Percentiles rank a stretch among this genome's conserved stretches.
Conservation (phyloP, 1,140 invertebrate species). For the Lucilia sericata region DNA sequence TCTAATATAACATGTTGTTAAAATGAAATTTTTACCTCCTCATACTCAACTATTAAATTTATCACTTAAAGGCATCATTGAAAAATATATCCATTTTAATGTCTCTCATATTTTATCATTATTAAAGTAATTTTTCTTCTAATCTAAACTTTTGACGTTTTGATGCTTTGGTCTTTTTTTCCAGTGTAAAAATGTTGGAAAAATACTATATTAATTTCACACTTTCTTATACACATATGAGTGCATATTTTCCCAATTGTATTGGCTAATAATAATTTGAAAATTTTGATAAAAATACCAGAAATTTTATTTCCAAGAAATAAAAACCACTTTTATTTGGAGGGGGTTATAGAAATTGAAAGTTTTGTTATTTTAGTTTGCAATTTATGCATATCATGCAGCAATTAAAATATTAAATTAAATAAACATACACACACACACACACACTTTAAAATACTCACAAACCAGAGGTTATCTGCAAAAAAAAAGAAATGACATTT, state of each 20-base stretch:
- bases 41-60: background rate
- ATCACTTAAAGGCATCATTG: background rate
- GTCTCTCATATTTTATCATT: too few species aligned
- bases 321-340: background rate
- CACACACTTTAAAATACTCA: too few species aligned
- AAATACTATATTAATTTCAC: background rate
- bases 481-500: background rate
- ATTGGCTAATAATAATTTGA: background rate
- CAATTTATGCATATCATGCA: background rate
- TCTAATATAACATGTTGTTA: too few species aligned
- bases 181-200: background rate
- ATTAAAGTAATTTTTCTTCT: background rate
- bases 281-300: background rate
- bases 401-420: slow-evolving; percentile 1
- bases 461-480: background rate
- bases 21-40: too few species aligned
- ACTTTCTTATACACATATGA: background rate
- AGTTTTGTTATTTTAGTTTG: background rate
- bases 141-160: background rate
- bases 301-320: slow-evolving; percentile 7
- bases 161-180: background rate
- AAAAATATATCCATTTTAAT: too few species aligned
- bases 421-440: background rate
- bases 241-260: too few species aligned
- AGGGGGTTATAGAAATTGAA: background rate